Conservation (phyloP, 2,888 invertebrate genomes). For the Gibbula magus region DNA sequence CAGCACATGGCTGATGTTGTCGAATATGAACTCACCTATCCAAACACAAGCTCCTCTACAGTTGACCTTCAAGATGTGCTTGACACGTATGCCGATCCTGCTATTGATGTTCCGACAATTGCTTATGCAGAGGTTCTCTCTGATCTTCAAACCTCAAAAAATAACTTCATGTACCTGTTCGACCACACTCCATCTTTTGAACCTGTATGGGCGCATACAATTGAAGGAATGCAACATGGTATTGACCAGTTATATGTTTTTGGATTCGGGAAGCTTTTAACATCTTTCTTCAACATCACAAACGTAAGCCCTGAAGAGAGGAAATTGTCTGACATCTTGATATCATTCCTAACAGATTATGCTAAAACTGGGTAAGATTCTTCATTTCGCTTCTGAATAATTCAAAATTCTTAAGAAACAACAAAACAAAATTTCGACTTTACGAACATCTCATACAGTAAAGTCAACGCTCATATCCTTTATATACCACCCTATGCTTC, state of each 20-base stretch:
- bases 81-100: neutral
- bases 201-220: no score
- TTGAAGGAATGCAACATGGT: conserved; percentile 13
- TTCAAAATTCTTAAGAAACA: neutral
- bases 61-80: neutral
- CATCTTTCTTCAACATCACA: neutral
- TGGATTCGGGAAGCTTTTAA: neutral
- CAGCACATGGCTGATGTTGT: neutral
- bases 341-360: neutral
- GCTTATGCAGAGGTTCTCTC: neutral
- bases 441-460: no score
- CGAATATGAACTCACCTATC: neutral
- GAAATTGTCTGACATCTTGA: neutral
- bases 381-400: neutral
- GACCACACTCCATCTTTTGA: conserved; percentile 23
- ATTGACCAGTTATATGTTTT: conserved; percentile 21
- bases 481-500: no score
- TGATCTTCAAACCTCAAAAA: neutral
- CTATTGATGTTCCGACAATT: neutral
- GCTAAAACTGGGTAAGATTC: neutral
- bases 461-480: no score
- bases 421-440: no score
- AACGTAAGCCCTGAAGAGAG: neutral
- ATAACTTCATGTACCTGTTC: conserved; percentile 23
- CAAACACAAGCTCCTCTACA: neutral